Percentiles rank a stretch among this genome's conserved stretches.
phyloP scores from a whole-genome alignment of 2,797 vertebrate species.

The Neosilurus mollespiculum region DNA sequence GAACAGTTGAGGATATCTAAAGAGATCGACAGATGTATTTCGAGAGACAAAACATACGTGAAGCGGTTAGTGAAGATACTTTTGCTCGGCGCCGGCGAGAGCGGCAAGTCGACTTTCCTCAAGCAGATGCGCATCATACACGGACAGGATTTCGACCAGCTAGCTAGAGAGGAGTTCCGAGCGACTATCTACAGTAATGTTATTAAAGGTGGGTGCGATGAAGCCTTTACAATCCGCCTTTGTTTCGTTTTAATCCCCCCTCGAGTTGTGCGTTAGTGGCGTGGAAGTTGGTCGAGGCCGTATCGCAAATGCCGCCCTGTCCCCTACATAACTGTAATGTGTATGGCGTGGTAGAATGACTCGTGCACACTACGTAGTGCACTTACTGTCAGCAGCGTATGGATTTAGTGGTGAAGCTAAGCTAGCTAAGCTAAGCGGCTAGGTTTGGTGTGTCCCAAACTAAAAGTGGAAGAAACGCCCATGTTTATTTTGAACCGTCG shows the following conservation, averaged over 20 bases:
- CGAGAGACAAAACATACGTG: conserved; percentile 88
- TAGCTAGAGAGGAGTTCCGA: conserved; percentile 90
- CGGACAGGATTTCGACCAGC: conserved; percentile 91
- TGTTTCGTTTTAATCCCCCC: not conserved
- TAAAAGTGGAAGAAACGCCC: conserved; percentile 71
- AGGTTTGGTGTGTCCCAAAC: conserved; percentile 5
- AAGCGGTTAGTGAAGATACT: conserved; percentile 93
- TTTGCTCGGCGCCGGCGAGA: conserved; percentile 93
- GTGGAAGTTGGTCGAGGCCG: not conserved
- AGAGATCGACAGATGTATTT: conserved; percentile 89
- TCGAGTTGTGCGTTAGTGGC: not conserved
- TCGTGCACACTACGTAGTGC: not conserved
- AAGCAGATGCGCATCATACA: conserved; percentile 99
- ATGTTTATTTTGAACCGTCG: conserved; percentile 61
- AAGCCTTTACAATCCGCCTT: not conserved
- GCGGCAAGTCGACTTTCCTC: conserved; percentile 97
- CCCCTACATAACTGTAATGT: not conserved
- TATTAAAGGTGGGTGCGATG: conserved; percentile 81
- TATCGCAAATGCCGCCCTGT: not conserved
- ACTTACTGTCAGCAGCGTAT: not conserved
- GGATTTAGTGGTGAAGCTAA: not conserved
- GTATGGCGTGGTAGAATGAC: no score
- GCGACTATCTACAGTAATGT: conserved; percentile 94
- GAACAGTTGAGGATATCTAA: conserved; percentile 91
- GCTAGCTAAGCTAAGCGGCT: conserved; percentile 12